phyloP scores from a whole-genome alignment of 2,888 invertebrate species.

The Celastrina argiolus region DNA sequence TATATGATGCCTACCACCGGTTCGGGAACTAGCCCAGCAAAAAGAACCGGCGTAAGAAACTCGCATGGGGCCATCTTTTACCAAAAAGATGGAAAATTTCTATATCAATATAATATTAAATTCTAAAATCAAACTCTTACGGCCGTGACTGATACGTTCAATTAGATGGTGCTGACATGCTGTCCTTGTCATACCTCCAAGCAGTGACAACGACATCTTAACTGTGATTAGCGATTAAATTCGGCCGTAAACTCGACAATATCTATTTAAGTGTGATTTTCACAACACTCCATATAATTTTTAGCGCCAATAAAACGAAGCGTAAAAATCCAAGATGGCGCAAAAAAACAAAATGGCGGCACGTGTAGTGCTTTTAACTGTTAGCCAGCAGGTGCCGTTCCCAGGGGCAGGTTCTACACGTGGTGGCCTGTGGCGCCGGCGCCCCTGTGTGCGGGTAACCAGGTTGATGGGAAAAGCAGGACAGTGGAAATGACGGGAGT shows the following conservation, averaged over 20 bases:
- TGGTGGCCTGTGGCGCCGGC: slow-evolving; percentile 35
- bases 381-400: slow-evolving; percentile 59
- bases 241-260: not conserved
- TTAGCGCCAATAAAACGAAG: slow-evolving; percentile 2
- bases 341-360: slow-evolving; percentile 31
- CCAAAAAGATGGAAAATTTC: no score
- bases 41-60: no score
- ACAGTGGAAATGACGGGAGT: not conserved
- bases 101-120: no score
- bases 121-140: no score
- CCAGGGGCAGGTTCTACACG: slow-evolving; percentile 52
- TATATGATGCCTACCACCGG: no score
- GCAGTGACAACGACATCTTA: no score
- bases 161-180: no score
- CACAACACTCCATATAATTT: slow-evolving; percentile 15
- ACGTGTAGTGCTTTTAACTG: slow-evolving; percentile 57
- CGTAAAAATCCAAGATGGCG: slow-evolving; percentile 23
- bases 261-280: not conserved
- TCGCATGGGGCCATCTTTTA: no score
- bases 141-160: no score
- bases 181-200: no score
- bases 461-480: not conserved
- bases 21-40: no score
- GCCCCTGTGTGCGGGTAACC: slow-evolving; percentile 25
- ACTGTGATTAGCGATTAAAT: no score